These are phyloP conservation scores for Coelogynopora nodosa DNA, from an alignment of 2,888 invertebrate species.

Conservation along the genomic window DNA sequence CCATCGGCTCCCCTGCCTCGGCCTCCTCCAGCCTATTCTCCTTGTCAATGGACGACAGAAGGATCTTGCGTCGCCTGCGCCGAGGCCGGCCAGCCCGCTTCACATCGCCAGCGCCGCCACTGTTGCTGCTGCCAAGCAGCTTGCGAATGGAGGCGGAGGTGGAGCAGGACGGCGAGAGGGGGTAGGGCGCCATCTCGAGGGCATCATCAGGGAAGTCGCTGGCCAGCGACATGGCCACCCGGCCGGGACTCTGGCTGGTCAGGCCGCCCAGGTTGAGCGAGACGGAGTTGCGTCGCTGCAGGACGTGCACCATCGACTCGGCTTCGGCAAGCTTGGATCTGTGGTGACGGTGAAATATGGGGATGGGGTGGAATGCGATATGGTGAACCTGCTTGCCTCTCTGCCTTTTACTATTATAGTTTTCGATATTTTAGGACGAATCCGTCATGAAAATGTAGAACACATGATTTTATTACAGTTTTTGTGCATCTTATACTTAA, in stretches of 20 bases:
- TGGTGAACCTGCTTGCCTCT: too few relatives aligned
- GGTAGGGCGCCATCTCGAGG: neutral
- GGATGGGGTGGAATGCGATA: too few relatives aligned
- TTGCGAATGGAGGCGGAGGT: neutral
- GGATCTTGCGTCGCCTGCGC: neutral
- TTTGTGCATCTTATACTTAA: too few relatives aligned
- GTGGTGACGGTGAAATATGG: too few relatives aligned
- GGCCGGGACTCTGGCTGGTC: neutral
- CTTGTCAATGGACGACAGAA: neutral
- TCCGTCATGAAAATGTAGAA: too few relatives aligned
- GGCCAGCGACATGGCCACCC: neutral
- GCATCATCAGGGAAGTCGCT: neutral
- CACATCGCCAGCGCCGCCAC: too few relatives aligned
- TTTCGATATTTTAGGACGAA: too few relatives aligned
- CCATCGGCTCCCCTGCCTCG: slow-evolving; percentile 3
- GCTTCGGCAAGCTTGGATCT: slow-evolving; percentile 43
- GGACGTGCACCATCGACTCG: slow-evolving; percentile 33
- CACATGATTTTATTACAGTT: too few relatives aligned
- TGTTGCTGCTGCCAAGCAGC: neutral
- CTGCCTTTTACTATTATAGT: neutral
- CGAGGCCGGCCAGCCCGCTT: neutral
- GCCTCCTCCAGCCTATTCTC: neutral
- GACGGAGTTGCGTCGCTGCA: slow-evolving; percentile 2
- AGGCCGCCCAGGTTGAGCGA: neutral
- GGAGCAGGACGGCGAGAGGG: neutral